Evolutionary conservation across 2,113 vertebrate genomes (phyloP).

Genomic region (Phalacrocorax aristotelis): DNA sequence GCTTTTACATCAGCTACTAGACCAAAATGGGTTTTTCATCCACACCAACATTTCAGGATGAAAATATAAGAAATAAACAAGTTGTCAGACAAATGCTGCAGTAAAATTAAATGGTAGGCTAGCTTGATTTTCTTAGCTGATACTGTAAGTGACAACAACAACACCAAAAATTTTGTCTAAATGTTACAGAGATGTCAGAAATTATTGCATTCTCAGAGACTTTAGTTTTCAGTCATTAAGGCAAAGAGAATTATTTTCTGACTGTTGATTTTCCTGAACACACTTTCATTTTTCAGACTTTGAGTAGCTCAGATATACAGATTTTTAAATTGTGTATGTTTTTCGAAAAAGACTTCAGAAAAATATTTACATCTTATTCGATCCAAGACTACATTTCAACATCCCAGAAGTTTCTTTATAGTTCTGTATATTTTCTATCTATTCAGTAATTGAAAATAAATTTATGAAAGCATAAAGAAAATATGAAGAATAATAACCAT

Average conservation of each 20-base stretch:
- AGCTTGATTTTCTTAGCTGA: background rate
- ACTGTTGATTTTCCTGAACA: background rate
- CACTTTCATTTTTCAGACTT: background rate
- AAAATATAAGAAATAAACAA: constrained; percentile 25
- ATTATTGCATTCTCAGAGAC: background rate
- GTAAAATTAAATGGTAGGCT: background rate
- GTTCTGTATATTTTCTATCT: background rate
- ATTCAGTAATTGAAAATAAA: background rate
- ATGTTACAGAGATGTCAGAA: background rate
- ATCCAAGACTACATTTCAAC: background rate
- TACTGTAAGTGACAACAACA: background rate
- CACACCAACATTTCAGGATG: background rate
- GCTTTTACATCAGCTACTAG: background rate
- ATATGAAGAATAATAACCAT: background rate
- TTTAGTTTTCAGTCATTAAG: background rate
- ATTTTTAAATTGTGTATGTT: background rate
- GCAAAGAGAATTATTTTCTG: background rate
- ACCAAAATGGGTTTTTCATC: background rate
- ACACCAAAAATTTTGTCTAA: background rate
- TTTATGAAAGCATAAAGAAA: background rate
- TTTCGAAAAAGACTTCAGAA: background rate
- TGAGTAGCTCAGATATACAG: background rate
- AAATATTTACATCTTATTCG: background rate
- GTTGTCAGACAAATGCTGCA: background rate
- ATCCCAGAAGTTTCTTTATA: background rate